Base-by-base conservation (phyloP, 2,113 vertebrate species). In the Silurus glanis region DNA sequence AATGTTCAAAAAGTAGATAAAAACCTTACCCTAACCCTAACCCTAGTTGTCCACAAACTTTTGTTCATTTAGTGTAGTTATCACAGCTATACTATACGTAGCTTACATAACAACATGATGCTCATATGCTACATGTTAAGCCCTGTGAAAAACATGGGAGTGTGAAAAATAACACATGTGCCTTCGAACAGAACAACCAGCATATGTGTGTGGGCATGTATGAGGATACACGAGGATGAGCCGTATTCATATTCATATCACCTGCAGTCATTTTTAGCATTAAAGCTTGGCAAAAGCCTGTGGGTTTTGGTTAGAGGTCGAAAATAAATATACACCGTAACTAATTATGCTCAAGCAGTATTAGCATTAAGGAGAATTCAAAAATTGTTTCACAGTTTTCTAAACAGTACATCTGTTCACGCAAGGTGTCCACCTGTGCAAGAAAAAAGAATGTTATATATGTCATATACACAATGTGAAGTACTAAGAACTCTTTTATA, bases 201-300 rank as follows among this genome's bases (percentile, higher is more conserved):
- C 69, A 78, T 85, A 58, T 89, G 85, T 71, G 85, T 87, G 85
- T 78, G 85, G 61, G 79, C 66, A 84, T 82, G 76, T 7, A 45
- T 49, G 83, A 78, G 14, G 10, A 84, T 82, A 72, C 4, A 45
- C 28, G 83, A 78, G 14, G 10, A 62, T 21, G 17, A 47, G 80
- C 37, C 23, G 28, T 58, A 71, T 59, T 53, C 76, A 58, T 85
- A 25, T 80, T 80, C 84, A 72, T 80, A 56, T 37, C 76, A 85
- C 84, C 84, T 81, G 55, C 53, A 69, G 28, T 25, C 78, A 80
- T 58, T 69, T 85, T 49, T 69, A 67, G 64, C 23, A 16, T 19
- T 47, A 59, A 69, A 80, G 12, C 62, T 25, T 64, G 69, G 83
- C 55, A 84, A 64, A 37, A 45, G 16, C 16, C 66, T 9, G 67